Evolutionary conservation across 2,113 vertebrate genomes (phyloP), one percentile per base, ranked within the genome.

Genomic region (Amazona guildingii): DNA sequence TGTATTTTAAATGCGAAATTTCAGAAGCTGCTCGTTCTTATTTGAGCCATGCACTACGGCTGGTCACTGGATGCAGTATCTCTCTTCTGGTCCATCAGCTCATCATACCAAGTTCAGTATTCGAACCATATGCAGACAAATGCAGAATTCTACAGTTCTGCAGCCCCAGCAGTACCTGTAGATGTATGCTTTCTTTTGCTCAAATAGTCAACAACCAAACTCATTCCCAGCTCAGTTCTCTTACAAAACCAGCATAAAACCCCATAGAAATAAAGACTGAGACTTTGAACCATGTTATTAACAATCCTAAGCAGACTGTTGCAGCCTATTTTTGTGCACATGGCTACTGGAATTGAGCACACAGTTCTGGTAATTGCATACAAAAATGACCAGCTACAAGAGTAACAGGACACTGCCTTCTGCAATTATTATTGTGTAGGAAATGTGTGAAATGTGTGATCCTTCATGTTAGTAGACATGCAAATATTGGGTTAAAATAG

Each of bases 361-460:
- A 46, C 44, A 74, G 9, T 95, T 95, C 78, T 87, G 89, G 74
- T 72, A 91, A 94, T 57, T 64, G 52, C 86, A 87, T 25, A 88
- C 54, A 76, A 93, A 94, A 95, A 78, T 44, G 62, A 76, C 57
- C 35, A 73, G 83, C 33, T 84, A 76, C 63, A 89, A 7, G 59
- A 52, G 64, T 78, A 91, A 85, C 3, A 3, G 94, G 86, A 85
- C 54, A 49, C 85, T 73, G 31, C 49, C 41, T 31, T 17, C 43
- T 79, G 52, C 74, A 88, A 8, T 73, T 73, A 46, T 70, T 67
- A 29, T 24, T 55, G 62, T 55, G 69, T 69, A 64, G 73, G 55
- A 86, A 37, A 86, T 52, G 17, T 17, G 41, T 79, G 55, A 83
- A 81, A 90, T 12, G 21, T 28, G 19, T 90, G 49, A 82, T 87